phyloP scores from a whole-genome alignment of 2,888 invertebrate genomes.

The Nipponacmea schrenckii region DNA sequence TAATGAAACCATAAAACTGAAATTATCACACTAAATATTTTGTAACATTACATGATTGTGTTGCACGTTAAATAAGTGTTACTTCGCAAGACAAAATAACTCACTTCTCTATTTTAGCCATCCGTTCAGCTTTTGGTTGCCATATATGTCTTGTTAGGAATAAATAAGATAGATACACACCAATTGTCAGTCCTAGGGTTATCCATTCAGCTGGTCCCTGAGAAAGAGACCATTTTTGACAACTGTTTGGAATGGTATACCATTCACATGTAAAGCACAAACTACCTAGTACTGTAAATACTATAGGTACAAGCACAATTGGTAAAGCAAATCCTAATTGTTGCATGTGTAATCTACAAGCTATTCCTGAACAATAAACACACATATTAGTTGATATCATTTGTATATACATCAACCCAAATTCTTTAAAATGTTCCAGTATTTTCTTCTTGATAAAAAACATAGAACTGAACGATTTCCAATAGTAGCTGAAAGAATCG shows the following conservation, averaged over 20 bases:
- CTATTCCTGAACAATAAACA: constrained; percentile 68
- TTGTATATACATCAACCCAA: constrained; percentile 33
- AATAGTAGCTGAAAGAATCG: neutral
- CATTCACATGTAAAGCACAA: constrained; percentile 15
- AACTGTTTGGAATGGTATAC: constrained; percentile 7
- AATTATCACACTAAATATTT: too few relatives aligned
- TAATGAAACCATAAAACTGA: too few relatives aligned
- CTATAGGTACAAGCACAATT: constrained; percentile 62
- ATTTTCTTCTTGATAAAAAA: neutral
- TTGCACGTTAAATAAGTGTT: too few relatives aligned
- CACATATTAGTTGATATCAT: constrained; percentile 28
- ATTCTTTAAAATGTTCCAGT: constrained; percentile 18
- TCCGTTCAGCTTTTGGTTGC: constrained; percentile 95
- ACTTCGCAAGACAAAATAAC: neutral
- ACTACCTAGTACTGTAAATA: constrained; percentile 19
- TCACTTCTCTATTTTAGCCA: constrained; percentile 90
- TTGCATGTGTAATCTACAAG: constrained; percentile 70
- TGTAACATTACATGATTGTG: too few relatives aligned
- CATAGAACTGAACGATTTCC: neutral
- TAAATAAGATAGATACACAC: constrained; percentile 89
- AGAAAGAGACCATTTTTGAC: neutral
- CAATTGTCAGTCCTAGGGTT: constrained; percentile 11
- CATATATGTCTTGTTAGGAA: constrained; percentile 97
- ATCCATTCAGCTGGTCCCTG: neutral
- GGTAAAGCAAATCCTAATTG: constrained; percentile 67